Base-by-base conservation (phyloP, 2,888 invertebrate species). In the Nymphalis urticae region DNA sequence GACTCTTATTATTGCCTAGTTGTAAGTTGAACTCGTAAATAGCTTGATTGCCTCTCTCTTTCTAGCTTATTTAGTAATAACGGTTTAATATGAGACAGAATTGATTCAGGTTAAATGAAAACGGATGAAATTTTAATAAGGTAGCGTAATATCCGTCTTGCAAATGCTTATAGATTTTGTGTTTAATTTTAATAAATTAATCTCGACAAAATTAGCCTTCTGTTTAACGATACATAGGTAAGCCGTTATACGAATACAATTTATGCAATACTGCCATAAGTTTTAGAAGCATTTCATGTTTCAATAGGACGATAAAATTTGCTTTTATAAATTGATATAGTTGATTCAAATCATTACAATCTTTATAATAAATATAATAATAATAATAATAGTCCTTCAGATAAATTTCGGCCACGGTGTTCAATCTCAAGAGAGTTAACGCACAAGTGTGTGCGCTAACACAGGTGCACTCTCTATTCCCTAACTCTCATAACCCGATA, bases 1-100 rank as follows among this genome's bases (percentile, higher is more conserved):
- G 59, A 54, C 42, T 21, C 59, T 68, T 47, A 64, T 54, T 69
- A 69, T 48, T 63, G 21, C 50, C 50, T 27, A 9, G 62, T 24
- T 62, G 32, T 32, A n/a, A 56, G 58, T 42, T 19, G 58, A 16
- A 24, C 53, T 51, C 54, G 42, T 54, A 64, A 64, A 64, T 47
- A 64, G 32, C 32, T 56, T 17, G 36, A 62, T 51, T 13, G 13
- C 10, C 32, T 50, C 17, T 62, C 51, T 51, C 51, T 62, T 51
- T 62, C 51, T 51, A 51, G 10, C 62, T 2, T n/a, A 50, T 50
- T 9, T 13, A 48, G 24, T n/a, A 36, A 36, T 5, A 19, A 62
- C n/a, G 9, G 27, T 19, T 27, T 36, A 27, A 62, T 48, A 8
- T 1, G 62, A 62, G 51, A 62, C 36, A 51, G 19, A 62, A 51